Conservation (phyloP, 2,797 vertebrate species). For the Hyperoplus immaculatus region DNA sequence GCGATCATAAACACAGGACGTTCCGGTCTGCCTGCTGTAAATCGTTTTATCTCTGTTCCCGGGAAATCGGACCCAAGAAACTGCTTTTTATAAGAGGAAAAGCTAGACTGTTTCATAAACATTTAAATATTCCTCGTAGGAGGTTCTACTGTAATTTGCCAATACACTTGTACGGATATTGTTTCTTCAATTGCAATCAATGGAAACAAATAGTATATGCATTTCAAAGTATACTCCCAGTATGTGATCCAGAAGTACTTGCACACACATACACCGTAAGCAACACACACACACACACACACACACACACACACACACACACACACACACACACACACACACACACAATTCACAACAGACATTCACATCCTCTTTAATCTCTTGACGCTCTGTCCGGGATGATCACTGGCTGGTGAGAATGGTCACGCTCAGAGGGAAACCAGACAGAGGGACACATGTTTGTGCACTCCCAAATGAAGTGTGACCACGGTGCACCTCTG, state of each 20-base stretch:
- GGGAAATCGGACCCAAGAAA: too few species aligned
- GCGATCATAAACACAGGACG: too few species aligned
- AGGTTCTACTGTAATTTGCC: slow-evolving; percentile 8
- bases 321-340: slow-evolving; percentile 22
- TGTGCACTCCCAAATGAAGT: slow-evolving; percentile 84
- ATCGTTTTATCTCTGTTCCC: too few species aligned
- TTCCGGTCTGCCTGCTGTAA: too few species aligned
- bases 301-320: slow-evolving; percentile 23
- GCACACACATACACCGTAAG: slow-evolving; percentile 3
- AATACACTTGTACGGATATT: slow-evolving; percentile 3
- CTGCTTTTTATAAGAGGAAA: too few species aligned
- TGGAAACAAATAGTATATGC: neutral
- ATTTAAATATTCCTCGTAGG: too few species aligned
- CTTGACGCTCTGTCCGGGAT: slow-evolving; percentile 68
- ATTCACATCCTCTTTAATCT: slow-evolving; percentile 66
- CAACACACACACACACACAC: slow-evolving; percentile 24
- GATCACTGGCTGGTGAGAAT: slow-evolving; percentile 73
- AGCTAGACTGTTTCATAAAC: too few species aligned
- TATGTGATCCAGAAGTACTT: neutral
- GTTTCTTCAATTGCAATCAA: slow-evolving; percentile 20
- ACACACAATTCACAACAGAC: slow-evolving; percentile 40
- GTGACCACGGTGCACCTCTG: slow-evolving; percentile 82
- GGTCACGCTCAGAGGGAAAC: slow-evolving; percentile 83
- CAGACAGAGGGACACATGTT: slow-evolving; percentile 86
- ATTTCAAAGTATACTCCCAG: slow-evolving; percentile 1